Evolutionary conservation across 2,888 invertebrate species (phyloP).

Genomic region (Tinea pellionella): DNA sequence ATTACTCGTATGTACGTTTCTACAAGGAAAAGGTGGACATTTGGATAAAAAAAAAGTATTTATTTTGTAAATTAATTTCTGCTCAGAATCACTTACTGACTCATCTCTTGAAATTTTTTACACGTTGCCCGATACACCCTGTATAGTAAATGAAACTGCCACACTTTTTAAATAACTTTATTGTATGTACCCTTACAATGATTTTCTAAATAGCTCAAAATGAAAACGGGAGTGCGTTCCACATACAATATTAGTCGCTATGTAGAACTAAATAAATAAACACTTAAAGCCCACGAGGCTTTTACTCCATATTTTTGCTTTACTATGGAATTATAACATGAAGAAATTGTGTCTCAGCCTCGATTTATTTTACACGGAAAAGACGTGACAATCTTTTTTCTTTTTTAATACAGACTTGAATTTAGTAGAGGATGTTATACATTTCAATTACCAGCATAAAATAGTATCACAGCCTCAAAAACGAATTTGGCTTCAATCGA

Average conservation of each 20-base stretch:
- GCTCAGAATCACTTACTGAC: no score
- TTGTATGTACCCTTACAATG: slow-evolving; percentile 54
- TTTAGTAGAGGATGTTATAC: no score
- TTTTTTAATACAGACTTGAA: no score
- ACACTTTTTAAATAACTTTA: slow-evolving; percentile 23
- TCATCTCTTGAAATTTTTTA: no score
- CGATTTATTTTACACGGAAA: slow-evolving; percentile 46
- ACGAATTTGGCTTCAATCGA: neutral
- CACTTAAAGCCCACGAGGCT: slow-evolving; percentile 56
- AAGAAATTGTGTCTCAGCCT: slow-evolving; percentile 62
- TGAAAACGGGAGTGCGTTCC: slow-evolving; percentile 43
- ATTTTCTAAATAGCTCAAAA: slow-evolving; percentile 49
- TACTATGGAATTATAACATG: slow-evolving; percentile 42
- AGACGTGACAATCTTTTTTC: neutral
- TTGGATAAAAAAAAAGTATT: no score
- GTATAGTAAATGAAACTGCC: neutral
- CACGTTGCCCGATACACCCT: no score
- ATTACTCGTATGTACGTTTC: no score
- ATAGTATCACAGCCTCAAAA: neutral
- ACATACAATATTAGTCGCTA: slow-evolving; percentile 56
- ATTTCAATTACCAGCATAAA: neutral
- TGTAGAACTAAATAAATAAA: slow-evolving; percentile 66
- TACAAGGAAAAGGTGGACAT: no score
- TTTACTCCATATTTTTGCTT: slow-evolving; percentile 15
- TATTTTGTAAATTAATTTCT: no score